Evolutionary conservation across 2,113 vertebrate genomes (phyloP), one percentile per base, ranked within the genome.

Genomic region (Nycticebus coucang): DNA sequence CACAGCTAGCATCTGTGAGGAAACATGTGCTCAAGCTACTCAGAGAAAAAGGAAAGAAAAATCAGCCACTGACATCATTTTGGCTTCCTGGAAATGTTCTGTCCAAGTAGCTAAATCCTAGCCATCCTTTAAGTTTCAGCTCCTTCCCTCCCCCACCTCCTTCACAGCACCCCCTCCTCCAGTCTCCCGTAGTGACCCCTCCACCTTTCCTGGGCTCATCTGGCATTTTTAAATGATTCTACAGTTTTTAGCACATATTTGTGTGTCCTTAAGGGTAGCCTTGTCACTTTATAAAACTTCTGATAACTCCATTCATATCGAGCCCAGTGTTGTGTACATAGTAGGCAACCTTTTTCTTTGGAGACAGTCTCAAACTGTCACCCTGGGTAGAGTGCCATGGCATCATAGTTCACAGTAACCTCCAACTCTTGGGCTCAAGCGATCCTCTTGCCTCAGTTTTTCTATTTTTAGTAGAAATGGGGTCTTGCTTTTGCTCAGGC

Each of bases 1-100:
- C 55, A 95, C 87, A 97, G 94, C 81, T 96, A 72, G 82, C 95
- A 75, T 87, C 64, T 77, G 91, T 96, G 53, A 97, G 92, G 80
- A 19, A 71, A 91, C 87, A 95, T 64, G 88, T 88, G 86, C 78
- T 96, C 78, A 95, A 92, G 77, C 93, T 96, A 78, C 41, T 22
- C 86, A 93, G 82, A 72, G 30, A 72, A 92, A 83, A 95, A 74
- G 33, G 95, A 80, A 91, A 93, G 69, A 93, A 80, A 86, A 84
- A 89, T 81, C 19, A 89, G 33, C 66, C 64, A 71, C 77, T 87
- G 60, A 37, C 75, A 82, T 81, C 60, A 87, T 81, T 78, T 71
- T 50, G 66, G 35, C 21, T 93, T 86, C 57, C 71, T 84, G 11
- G 24, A 22, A 89, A 82, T 96, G 45, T 89, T 87, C 24, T 45